Evolutionary conservation across 2,113 vertebrate species (phyloP), one percentile per base, ranked within the genome.

Genomic region (Dendrocopos noguchii): DNA sequence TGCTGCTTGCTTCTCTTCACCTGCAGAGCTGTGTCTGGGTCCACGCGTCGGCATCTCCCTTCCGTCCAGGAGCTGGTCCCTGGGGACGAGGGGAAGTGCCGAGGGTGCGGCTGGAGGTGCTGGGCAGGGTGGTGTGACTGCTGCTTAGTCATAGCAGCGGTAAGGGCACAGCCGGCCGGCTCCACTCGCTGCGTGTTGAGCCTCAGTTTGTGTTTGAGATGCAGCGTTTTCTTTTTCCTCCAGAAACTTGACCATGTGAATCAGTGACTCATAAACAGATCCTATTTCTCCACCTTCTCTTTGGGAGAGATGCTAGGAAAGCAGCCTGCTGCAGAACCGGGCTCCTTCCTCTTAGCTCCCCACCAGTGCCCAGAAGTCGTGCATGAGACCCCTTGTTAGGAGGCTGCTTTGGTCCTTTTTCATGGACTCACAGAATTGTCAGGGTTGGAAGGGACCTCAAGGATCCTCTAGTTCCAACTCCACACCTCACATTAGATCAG

Each of bases 221-320:
- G 4, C 9, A 47, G 39, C 12, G 5, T 83, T 93, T 60, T 65
- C 56, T 33, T 36, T 76, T 84, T 70, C 68, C 66, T 74, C 80
- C 36, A 33, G 36, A 78, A 90, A 91, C 71, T 44, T 22, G 94
- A 21, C 92, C 78, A 20, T 80, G 74, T 90, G 96, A 97, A 95
- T 52, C 90, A 76, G 73, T 47, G 81, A 95, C 82, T 93, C 93
- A 74, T 18, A 60, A 18, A 61, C 60, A 78, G 87, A 79, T 92
- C 70, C 60, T 15, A 10, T 63, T 74, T 78, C 73, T 91, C 57
- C 31, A 18, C 19, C 0, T 46, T 55, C 34, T 57, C 65, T 64
- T 47, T 36, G 86, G 80, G 64, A 83, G 36, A 15, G 76, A 31
- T 31, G 79, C 36, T 65, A 31, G 72, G 52, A 52, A 39, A 60